Evolutionary conservation across 2,888 invertebrate species (phyloP), one percentile per base, ranked within the genome.

Genomic region (Drosophila monieri): DNA sequence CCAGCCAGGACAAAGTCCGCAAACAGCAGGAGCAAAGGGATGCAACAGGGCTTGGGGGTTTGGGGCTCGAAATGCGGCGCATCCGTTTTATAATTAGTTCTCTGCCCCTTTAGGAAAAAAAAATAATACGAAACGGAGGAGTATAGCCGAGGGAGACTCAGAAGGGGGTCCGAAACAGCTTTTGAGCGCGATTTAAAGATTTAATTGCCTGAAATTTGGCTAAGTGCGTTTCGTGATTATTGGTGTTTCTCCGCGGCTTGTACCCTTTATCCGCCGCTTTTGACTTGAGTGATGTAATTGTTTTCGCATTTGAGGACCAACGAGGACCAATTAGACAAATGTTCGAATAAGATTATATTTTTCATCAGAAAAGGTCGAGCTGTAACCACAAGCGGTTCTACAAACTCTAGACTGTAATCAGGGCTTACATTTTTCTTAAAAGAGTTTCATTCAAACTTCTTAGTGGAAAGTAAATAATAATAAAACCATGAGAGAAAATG

Each of bases 81-180:
- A 88, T 89, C 89, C 89, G 89, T 72, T 87, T 89, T 87, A 78
- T 87, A 87, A 87, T 87, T 87, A 87, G 87, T 88, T 83, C 66
- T 55, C 70, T 72, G 69, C 62, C 61, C 67, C 52, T 44, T 21
- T 39, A 41, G 46, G 51, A 52, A 46, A 59, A 23, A 58, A 49
- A 43, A 35, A 25, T 15, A 35, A 25, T 15, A 39, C n/a, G 3
- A 15, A 18, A n/a, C 18, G 30, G 41, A 25, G 44, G 39, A 44
- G 59, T 32, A 60, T 61, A 35, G 53, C 43, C 21, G 25, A 61
- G 41, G 48, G 57, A 18, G 46, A 43, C 27, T 25, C 27, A 32
- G 18, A 14, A 37, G 73, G 52, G 37, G 65, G 53, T 44, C 64
- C 64, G 60, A 69, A 78, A 67, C 74, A 48, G 76, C 77, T 88